These are phyloP conservation scores for Aselliscus stoliczkanus DNA, from an alignment of 2,797 vertebrate genomes.

Conservation along the genomic window DNA sequence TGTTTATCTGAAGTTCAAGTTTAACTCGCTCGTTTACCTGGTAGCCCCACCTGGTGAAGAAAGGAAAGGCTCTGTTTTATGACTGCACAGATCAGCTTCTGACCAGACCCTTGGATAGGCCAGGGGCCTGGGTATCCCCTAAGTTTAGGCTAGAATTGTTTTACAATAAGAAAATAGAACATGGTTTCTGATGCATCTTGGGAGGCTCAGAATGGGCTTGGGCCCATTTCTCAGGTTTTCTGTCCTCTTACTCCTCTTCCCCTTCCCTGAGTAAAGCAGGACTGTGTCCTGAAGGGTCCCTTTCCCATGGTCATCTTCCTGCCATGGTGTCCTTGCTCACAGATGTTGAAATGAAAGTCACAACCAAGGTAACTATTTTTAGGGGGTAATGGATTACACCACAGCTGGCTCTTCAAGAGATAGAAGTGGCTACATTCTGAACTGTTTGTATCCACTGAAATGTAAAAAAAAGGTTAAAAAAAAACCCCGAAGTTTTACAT, in stretches of 20 bases:
- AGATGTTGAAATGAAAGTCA: constrained; percentile 42
- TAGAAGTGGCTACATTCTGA: background rate
- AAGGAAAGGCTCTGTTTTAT: background rate
- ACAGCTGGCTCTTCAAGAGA: constrained; percentile 31
- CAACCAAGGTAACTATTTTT: constrained; percentile 39
- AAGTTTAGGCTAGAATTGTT: background rate
- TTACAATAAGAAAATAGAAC: background rate
- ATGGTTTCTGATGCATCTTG: background rate
- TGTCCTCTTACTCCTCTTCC: background rate
- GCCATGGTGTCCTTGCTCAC: background rate
- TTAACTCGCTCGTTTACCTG: background rate
- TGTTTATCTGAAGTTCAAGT: constrained; percentile 18
- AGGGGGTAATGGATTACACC: constrained; percentile 21
- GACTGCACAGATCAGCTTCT: background rate
- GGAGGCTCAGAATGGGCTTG: background rate
- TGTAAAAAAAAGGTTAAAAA: background rate
- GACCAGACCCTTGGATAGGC: background rate
- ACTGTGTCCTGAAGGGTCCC: background rate
- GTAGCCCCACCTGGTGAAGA: background rate
- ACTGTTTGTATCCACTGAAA: constrained; percentile 37
- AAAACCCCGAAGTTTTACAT: constrained; percentile 57
- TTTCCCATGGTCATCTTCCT: background rate
- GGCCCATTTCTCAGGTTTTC: background rate
- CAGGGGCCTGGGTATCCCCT: background rate
- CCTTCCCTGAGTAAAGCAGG: background rate